Percentiles rank a stretch among this genome's conserved stretches.
These are phyloP conservation scores for Pampusana beccarii DNA, from an alignment of 2,113 vertebrate genomes.

Conservation along the genomic window DNA sequence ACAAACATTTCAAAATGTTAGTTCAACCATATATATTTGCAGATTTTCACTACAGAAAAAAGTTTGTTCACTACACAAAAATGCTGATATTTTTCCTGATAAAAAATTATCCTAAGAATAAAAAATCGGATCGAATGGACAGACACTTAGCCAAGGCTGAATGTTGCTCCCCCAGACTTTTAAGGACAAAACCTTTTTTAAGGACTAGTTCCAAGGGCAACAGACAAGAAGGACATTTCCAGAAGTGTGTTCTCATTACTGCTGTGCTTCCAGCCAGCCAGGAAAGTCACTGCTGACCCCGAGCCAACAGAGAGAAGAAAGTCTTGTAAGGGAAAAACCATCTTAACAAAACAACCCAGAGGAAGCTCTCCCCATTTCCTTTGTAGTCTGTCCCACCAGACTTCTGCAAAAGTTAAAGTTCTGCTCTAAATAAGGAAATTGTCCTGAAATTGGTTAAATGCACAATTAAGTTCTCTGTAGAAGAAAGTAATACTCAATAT, in stretches of 20 bases:
- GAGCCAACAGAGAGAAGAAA: conserved; percentile 1
- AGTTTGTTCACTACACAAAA: not conserved
- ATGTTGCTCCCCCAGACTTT: not conserved
- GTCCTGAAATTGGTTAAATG: not conserved
- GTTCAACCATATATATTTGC: not conserved
- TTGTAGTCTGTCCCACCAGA: not conserved
- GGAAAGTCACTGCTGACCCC: conserved; percentile 38
- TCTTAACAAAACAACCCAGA: conserved; percentile 8
- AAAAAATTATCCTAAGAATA: not conserved
- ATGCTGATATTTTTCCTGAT: not conserved
- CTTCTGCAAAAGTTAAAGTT: not conserved
- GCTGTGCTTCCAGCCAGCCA: conserved; percentile 5
- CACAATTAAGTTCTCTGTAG: not conserved
- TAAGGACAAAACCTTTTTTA: not conserved
- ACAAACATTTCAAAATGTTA: not conserved
- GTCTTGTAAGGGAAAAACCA: conserved; percentile 28
- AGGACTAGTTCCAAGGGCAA: conserved; percentile 24
- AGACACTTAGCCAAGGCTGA: not conserved
- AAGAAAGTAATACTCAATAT: not conserved
- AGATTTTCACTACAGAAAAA: not conserved
- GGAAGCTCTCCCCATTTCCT: not conserved
- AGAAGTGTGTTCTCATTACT: conserved; percentile 32
- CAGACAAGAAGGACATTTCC: conserved; percentile 29
- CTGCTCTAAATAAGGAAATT: not conserved
- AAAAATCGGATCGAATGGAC: not conserved